Evolutionary conservation across 2,888 invertebrate genomes (phyloP).

Genomic region (Hydroisotoma schaefferi): DNA sequence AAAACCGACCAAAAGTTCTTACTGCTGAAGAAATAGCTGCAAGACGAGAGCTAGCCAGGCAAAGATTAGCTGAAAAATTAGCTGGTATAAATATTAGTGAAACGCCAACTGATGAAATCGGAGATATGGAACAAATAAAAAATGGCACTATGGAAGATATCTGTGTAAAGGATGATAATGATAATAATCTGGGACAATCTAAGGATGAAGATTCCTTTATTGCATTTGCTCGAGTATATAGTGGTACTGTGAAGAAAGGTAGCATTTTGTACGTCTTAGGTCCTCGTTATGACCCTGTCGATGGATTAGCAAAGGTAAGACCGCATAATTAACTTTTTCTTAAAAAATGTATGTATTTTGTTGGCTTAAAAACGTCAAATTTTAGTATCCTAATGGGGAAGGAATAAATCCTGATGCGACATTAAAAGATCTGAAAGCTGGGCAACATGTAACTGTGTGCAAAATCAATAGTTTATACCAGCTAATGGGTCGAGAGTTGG

Average conservation of each 20-base stretch:
- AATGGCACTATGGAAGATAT: conserved; percentile 27
- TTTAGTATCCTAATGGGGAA: conserved; percentile 47
- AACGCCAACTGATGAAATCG: conserved; percentile 20
- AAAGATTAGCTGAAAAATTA: conserved; percentile 61
- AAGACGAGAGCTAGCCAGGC: conserved; percentile 65
- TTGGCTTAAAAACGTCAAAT: no score
- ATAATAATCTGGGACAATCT: conserved; percentile 16
- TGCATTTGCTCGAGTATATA: conserved; percentile 89
- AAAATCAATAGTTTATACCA: conserved; percentile 74
- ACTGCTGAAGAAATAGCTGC: conserved; percentile 69
- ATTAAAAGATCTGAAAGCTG: conserved; percentile 61
- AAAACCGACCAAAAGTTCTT: conserved; percentile 73
- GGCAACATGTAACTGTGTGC: conserved; percentile 64
- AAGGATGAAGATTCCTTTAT: conserved; percentile 61
- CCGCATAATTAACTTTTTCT: neutral
- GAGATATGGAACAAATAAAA: conserved; percentile 11
- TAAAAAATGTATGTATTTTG: conserved; percentile 4
- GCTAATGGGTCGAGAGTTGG: conserved; percentile 88
- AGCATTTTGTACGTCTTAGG: conserved; percentile 77
- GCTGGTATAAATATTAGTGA: conserved; percentile 38
- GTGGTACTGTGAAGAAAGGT: conserved; percentile 74
- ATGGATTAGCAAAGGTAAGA: conserved; percentile 43
- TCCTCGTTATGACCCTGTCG: conserved; percentile 77
- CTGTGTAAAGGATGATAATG: conserved; percentile 24
- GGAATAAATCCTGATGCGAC: conserved; percentile 52